phyloP scores from a whole-genome alignment of 2,888 invertebrate species.

The Eupsilia transversa region DNA sequence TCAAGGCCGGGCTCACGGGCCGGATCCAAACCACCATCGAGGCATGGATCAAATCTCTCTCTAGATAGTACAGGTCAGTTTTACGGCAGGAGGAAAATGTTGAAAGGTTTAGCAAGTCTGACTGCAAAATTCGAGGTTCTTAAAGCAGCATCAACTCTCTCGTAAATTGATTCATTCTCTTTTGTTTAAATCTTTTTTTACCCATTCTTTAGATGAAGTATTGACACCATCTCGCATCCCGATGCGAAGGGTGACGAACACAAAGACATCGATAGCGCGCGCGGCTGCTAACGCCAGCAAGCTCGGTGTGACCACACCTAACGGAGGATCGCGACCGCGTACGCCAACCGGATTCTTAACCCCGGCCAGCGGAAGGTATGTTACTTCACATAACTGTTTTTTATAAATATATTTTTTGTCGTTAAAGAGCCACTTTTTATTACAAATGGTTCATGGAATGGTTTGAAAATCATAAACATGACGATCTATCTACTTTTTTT shows the following conservation, averaged over 20 bases:
- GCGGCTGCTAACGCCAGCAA: constrained; percentile 91
- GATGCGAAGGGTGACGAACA: constrained; percentile 92
- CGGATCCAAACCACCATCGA: constrained; percentile 97
- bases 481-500: constrained; percentile 41
- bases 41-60: constrained; percentile 97
- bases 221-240: constrained; percentile 95
- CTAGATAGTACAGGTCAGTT: constrained; percentile 94
- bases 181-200: background rate
- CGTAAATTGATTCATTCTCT: background rate
- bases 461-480: constrained; percentile 17
- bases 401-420: constrained; percentile 1
- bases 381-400: constrained; percentile 32
- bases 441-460: constrained; percentile 23
- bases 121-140: background rate
- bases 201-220: constrained; percentile 91
- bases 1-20: constrained; percentile 96
- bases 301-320: constrained; percentile 90
- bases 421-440: constrained; percentile 1
- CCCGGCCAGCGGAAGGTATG: constrained; percentile 94
- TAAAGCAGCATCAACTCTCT: background rate
- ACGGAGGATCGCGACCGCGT: constrained; percentile 92
- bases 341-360: constrained; percentile 95
- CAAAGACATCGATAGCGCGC: constrained; percentile 88
- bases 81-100: background rate
- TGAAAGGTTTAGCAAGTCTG: background rate